Conservation (phyloP, 2,797 vertebrate genomes). For the Menidia menidia region DNA sequence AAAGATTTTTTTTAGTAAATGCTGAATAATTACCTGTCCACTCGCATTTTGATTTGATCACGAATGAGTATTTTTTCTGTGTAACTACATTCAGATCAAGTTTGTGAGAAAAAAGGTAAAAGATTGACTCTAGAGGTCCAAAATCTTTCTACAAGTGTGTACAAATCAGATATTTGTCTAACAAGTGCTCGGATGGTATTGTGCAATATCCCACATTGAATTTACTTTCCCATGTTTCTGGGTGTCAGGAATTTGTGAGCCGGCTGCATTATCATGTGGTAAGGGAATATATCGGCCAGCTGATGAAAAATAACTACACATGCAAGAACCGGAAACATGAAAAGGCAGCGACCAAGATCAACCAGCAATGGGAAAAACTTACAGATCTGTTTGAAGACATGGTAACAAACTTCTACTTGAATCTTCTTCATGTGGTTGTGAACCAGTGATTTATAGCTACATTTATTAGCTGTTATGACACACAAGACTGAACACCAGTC, state of each 20-base stretch:
- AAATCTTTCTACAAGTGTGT: too few species aligned
- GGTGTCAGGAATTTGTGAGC: constrained; percentile 80
- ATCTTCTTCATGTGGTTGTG: background rate
- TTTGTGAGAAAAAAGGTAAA: too few species aligned
- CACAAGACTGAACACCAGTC: background rate
- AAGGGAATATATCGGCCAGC: constrained; percentile 85
- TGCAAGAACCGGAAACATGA: constrained; percentile 78
- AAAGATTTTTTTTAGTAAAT: too few species aligned
- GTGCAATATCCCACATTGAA: too few species aligned
- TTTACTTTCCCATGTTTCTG: constrained; percentile 12
- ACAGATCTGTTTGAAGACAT: constrained; percentile 74
- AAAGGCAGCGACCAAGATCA: constrained; percentile 82
- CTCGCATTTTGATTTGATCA: too few species aligned
- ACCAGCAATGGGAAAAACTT: constrained; percentile 79
- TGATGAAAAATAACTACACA: constrained; percentile 84
- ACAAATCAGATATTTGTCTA: too few species aligned
- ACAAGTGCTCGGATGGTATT: too few species aligned
- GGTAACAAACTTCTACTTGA: constrained; percentile 73
- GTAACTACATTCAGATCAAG: too few species aligned
- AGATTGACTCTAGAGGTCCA: too few species aligned
- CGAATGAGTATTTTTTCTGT: too few species aligned
- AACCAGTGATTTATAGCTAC: background rate
- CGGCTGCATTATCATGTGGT: constrained; percentile 83
- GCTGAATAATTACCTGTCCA: too few species aligned
- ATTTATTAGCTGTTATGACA: background rate